These are phyloP conservation scores for Ellobium chinense DNA, from an alignment of 2,888 invertebrate species.

Conservation along the genomic window DNA sequence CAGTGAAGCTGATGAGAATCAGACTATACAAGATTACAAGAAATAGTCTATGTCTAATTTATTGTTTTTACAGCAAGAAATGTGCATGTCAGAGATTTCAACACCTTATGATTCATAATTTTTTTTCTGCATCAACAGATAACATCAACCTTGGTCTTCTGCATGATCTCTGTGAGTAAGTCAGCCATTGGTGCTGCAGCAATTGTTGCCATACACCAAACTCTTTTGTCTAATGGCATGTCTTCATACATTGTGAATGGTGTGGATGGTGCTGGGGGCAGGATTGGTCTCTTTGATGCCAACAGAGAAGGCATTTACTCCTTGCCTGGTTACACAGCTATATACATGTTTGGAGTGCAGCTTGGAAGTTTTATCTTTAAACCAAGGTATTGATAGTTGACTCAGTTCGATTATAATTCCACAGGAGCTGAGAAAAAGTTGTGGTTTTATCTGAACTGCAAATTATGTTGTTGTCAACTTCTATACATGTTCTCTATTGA, in stretches of 20 bases:
- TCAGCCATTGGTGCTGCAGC: slow-evolving; percentile 82
- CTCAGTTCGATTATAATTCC: no score
- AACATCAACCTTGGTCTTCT: slow-evolving; percentile 84
- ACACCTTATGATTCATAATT: no score
- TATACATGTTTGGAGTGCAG: slow-evolving; percentile 87
- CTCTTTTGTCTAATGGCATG: slow-evolving; percentile 83
- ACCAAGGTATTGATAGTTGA: no score
- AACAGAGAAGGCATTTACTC: slow-evolving; percentile 96
- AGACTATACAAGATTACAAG: no score
- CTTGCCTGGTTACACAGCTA: slow-evolving; percentile 88
- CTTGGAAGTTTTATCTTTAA: slow-evolving; percentile 69
- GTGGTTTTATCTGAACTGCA: not conserved
- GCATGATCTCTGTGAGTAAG: slow-evolving; percentile 81
- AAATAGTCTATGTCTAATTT: no score
- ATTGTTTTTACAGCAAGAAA: no score
- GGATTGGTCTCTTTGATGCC: slow-evolving; percentile 84
- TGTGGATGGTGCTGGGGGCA: slow-evolving; percentile 62
- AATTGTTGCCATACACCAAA: slow-evolving; percentile 85
- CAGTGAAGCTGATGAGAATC: no score
- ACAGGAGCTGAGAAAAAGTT: no score
- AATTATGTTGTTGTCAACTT: not conserved
- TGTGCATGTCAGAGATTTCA: no score
- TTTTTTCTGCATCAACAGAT: no score
- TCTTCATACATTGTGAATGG: slow-evolving; percentile 85
- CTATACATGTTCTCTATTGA: no score